Base-by-base conservation (phyloP, 2,888 invertebrate genomes). In the Lydus trimaculatus region DNA sequence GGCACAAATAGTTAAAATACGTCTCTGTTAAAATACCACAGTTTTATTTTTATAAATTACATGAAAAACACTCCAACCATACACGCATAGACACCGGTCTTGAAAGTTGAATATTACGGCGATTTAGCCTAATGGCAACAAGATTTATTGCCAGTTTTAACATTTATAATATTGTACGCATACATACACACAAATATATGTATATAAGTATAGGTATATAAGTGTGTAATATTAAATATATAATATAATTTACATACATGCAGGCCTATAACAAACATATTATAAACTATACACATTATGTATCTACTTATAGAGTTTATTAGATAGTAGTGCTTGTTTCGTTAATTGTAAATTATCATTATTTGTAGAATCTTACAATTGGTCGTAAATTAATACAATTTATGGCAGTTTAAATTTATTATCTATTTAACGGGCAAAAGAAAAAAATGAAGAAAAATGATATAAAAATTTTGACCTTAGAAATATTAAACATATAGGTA, bases 81-180 rank as follows among this genome's bases (percentile, higher is more conserved):
- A 52, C 56, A 56, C 25, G 4, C 28, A 25, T 15, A 56, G 20
- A 52, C 28, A 56, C 28, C 56, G 56, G 56, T 56, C 56, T 56
- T 56, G 56, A 56, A 25, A 56, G 28, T 56, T 56, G 56, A 52
- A 52, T 52, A 23, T 23, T 52, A 52, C 23, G 13, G 25, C 5
- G 52, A 28, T 56, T 56, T n/a, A 56, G n/a, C 13, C 28, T 56
- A 56, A 56, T 56, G 56, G 56, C 56, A 28, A 56, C 7, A 28
- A 56, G 56, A 56, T 56, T 56, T 56, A 56, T 56, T 56, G 13
- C 56, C 25, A 25, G 13, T 56, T 56, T n/a, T 25, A 56, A 56
- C 48, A 43, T 43, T 43, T 6, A 43, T n/a, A n/a, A n/a, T n/a
- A n/a, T n/a, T n/a, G n/a, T n/a, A n/a, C n/a, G n/a, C 11, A 23